These are phyloP conservation scores for Itoplectis maculator DNA, from an alignment of 2,888 invertebrate genomes.

Conservation along the genomic window DNA sequence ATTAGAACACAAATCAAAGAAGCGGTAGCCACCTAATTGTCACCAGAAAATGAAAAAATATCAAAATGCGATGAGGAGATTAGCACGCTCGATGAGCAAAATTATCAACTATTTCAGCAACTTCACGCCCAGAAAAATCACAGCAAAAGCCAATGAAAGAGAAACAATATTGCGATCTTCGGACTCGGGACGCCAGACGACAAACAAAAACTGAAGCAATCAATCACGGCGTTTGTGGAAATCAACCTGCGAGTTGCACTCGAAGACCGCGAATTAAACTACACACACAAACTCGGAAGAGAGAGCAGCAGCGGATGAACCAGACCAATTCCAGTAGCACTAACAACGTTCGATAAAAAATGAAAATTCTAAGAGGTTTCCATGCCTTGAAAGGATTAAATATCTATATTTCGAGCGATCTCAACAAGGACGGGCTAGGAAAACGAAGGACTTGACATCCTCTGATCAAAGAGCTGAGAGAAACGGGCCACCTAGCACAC, in stretches of 20 bases:
- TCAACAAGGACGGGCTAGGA: neutral
- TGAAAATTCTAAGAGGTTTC: neutral
- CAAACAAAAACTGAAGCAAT: neutral
- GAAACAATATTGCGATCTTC: constrained; percentile 6
- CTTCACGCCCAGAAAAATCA: neutral
- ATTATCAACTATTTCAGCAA: neutral
- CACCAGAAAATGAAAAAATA: neutral
- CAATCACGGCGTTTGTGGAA: neutral
- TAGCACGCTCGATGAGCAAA: neutral
- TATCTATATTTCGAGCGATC: constrained; percentile 2
- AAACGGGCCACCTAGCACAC: constrained; percentile 3
- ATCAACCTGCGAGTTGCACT: neutral
- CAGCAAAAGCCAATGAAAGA: neutral
- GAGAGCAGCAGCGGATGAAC: neutral
- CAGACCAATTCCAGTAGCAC: neutral
- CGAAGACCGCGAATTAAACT: neutral
- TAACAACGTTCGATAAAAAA: constrained; percentile 5
- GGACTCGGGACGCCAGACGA: constrained; percentile 1
- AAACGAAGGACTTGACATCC: neutral
- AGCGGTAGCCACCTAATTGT: no score
- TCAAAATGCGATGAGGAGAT: neutral
- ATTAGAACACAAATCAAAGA: neutral
- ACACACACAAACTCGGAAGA: constrained; percentile 7
- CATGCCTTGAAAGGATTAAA: constrained; percentile 8
- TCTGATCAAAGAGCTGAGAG: neutral